Conservation (phyloP, 2,888 invertebrate species). For the Doris montereyensis region DNA sequence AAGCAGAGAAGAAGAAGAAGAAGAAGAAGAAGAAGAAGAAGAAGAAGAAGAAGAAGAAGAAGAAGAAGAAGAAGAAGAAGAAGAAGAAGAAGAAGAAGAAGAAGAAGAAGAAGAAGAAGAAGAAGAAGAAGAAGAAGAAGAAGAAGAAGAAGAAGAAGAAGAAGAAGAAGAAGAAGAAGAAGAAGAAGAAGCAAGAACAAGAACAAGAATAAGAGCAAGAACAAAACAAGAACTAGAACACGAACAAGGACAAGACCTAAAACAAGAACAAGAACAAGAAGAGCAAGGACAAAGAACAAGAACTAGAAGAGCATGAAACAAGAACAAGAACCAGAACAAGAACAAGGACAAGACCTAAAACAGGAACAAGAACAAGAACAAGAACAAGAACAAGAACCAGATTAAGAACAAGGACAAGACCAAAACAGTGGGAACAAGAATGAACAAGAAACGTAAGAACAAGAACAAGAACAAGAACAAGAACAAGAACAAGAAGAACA, state of each 20-base stretch:
- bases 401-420: too few species aligned
- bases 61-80: conserved; percentile 10
- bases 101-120: background rate
- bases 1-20: too few species aligned
- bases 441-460: background rate
- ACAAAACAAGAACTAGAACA: background rate
- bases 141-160: background rate
- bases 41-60: background rate
- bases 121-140: conserved; percentile 16
- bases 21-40: conserved; percentile 1
- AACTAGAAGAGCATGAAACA: too few species aligned
- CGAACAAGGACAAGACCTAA: background rate
- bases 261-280: too few species aligned
- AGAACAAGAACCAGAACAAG: background rate
- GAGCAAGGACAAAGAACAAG: background rate
- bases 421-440: background rate
- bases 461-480: background rate
- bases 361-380: background rate
- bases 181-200: too few species aligned
- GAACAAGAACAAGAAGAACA: background rate
- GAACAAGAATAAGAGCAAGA: too few species aligned
- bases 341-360: background rate
- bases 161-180: background rate
- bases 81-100: conserved; percentile 1
- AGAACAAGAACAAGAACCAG: too few species aligned